Percentiles rank a stretch among this genome's conserved stretches.
Conservation (phyloP, 2,113 vertebrate species). For the Lipotes vexillifer region DNA sequence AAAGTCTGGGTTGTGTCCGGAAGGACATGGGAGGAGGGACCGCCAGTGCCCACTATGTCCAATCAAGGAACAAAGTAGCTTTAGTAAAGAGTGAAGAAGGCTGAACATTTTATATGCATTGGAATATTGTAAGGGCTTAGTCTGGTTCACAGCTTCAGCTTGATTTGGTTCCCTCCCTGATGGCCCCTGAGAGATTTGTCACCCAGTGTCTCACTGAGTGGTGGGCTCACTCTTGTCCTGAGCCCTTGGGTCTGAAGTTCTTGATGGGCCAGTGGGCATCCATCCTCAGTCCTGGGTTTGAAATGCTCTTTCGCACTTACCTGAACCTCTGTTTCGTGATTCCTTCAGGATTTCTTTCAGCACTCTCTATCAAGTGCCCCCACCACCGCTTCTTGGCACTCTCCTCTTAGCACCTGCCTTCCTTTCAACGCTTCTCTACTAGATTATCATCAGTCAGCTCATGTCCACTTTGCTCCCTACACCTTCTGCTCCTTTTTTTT, state of each 20-base stretch:
- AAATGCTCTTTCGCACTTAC: background rate
- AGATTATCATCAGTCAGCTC: background rate
- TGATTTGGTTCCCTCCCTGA: background rate
- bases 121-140: background rate
- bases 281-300: background rate
- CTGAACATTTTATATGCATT: background rate
- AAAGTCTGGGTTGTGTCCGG: background rate
- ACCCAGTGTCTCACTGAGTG: background rate
- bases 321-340: background rate
- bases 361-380: background rate
- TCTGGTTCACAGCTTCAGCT: background rate
- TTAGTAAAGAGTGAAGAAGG: background rate
- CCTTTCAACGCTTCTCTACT: background rate
- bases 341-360: background rate
- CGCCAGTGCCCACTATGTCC: rapidly evolving
- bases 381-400: background rate
- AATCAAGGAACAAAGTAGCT: background rate
- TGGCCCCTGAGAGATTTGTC: background rate
- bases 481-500: background rate
- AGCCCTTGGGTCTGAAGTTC: background rate
- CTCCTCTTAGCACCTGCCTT: background rate
- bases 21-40: background rate
- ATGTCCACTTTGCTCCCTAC: background rate
- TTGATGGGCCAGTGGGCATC: background rate
- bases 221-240: background rate